These are phyloP conservation scores for Drosophila albomicans DNA, from an alignment of 1,140 invertebrate species.

Conservation along the genomic window DNA sequence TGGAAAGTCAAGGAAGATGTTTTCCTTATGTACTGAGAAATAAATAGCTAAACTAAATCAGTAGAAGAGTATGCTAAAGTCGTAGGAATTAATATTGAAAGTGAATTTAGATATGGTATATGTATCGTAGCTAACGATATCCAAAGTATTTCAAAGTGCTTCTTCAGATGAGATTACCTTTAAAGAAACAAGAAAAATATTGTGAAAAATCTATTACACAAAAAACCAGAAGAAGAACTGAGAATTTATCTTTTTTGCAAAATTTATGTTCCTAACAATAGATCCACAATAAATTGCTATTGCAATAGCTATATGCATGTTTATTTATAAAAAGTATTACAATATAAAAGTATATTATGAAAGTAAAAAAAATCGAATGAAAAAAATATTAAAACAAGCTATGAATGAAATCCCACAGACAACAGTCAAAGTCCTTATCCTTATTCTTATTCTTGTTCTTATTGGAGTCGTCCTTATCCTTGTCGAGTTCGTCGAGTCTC, in stretches of 20 bases:
- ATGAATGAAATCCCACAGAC: conserved; percentile 41
- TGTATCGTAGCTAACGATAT: not conserved
- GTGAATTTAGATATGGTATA: not conserved
- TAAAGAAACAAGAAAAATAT: no score
- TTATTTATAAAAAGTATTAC: not conserved
- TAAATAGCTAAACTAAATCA: not conserved
- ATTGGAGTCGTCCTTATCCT: not conserved
- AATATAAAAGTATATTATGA: not conserved
- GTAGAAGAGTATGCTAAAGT: not conserved
- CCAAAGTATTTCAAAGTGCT: not conserved
- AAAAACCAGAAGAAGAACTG: no score
- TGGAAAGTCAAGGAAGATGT: not conserved
- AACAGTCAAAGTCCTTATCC: not conserved
- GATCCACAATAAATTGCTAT: not conserved
- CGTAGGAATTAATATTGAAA: not conserved
- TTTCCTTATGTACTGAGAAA: not conserved
- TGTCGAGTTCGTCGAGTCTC: conserved; percentile 33
- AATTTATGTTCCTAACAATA: no score
- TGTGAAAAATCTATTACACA: no score
- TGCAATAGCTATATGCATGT: not conserved
- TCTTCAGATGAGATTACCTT: no score
- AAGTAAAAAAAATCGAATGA: not conserved
- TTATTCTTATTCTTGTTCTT: conserved; percentile 5
- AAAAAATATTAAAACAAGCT: conserved; percentile 23
- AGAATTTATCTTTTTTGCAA: no score